Conservation (phyloP, 2,797 vertebrate genomes). For the Salarias fasciatus region DNA sequence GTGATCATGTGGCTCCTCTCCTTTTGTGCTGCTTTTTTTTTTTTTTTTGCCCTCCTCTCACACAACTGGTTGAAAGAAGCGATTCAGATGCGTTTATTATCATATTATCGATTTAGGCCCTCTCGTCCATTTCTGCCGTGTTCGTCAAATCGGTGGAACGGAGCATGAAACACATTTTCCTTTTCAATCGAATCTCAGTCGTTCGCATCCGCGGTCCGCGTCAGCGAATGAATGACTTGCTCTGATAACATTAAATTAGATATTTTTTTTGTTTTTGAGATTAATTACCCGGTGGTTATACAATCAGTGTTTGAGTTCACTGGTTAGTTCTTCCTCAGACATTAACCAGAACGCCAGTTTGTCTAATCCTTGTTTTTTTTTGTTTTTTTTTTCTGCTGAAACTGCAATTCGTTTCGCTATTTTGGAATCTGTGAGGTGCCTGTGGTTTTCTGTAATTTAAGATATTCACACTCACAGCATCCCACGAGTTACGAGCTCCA, state of each 20-base stretch:
- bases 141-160: conserved; percentile 7
- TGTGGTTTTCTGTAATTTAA: conserved; percentile 67
- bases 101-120: conserved; percentile 14
- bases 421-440: conserved; percentile 54
- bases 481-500: conserved; percentile 54
- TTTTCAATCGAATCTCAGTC: conserved; percentile 21
- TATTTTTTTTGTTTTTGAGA: conserved; percentile 14
- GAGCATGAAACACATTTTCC: conserved; percentile 29
- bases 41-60: neutral
- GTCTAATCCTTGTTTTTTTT: conserved; percentile 17
- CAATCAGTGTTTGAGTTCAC: conserved; percentile 13
- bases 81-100: conserved; percentile 19
- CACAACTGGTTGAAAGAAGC: conserved; percentile 7
- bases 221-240: conserved; percentile 23
- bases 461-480: conserved; percentile 73
- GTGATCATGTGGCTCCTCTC: conserved; percentile 15
- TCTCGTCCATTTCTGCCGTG: conserved; percentile 3
- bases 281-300: conserved; percentile 15
- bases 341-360: conserved; percentile 15
- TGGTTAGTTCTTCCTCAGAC: conserved; percentile 13
- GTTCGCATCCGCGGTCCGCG: conserved; percentile 22
- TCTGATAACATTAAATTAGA: conserved; percentile 39
- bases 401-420: conserved; percentile 48
- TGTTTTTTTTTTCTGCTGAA: conserved; percentile 40
- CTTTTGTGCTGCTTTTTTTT: conserved; percentile 25